These are phyloP conservation scores for Drosophila tanythrix DNA, from an alignment of 2,888 invertebrate species.

Conservation along the genomic window DNA sequence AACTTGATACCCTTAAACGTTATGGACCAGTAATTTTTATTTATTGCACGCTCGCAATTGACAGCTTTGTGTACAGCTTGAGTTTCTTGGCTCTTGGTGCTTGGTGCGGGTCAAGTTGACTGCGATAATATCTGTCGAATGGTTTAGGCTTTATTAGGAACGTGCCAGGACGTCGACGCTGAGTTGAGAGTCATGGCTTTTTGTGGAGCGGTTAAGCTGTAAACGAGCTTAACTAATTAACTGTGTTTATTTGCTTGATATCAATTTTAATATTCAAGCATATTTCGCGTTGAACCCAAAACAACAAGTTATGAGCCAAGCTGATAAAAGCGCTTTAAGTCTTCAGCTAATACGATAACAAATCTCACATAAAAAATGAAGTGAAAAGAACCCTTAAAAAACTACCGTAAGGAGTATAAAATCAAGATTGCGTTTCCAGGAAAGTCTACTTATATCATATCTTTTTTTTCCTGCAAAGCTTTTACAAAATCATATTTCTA, in stretches of 20 bases:
- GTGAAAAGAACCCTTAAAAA: no score
- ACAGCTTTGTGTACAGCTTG: slow-evolving; percentile 61
- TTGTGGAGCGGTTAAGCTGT: slow-evolving; percentile 23
- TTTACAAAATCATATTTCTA: slow-evolving; percentile 1
- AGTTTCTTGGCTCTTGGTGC: slow-evolving; percentile 14
- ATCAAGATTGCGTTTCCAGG: neutral
- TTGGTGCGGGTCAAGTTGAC: slow-evolving; percentile 34
- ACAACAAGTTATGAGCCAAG: neutral
- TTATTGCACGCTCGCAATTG: slow-evolving; percentile 70
- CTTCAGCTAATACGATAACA: neutral
- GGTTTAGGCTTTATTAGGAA: slow-evolving; percentile 47
- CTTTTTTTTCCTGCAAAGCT: neutral
- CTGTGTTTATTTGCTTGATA: slow-evolving; percentile 23
- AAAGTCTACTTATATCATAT: neutral
- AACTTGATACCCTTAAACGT: slow-evolving; percentile 43
- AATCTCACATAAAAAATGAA: neutral
- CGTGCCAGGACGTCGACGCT: slow-evolving; percentile 30
- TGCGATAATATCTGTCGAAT: slow-evolving; percentile 55
- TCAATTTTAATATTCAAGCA: slow-evolving; percentile 6
- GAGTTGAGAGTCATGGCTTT: slow-evolving; percentile 20
- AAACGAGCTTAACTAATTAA: slow-evolving; percentile 47
- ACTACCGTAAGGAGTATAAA: neutral
- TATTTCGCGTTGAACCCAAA: neutral
- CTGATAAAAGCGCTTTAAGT: no score
- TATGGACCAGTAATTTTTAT: slow-evolving; percentile 74